These are phyloP conservation scores for Choloepus didactylus DNA, from an alignment of 2,797 vertebrate species.

Conservation along the genomic window DNA sequence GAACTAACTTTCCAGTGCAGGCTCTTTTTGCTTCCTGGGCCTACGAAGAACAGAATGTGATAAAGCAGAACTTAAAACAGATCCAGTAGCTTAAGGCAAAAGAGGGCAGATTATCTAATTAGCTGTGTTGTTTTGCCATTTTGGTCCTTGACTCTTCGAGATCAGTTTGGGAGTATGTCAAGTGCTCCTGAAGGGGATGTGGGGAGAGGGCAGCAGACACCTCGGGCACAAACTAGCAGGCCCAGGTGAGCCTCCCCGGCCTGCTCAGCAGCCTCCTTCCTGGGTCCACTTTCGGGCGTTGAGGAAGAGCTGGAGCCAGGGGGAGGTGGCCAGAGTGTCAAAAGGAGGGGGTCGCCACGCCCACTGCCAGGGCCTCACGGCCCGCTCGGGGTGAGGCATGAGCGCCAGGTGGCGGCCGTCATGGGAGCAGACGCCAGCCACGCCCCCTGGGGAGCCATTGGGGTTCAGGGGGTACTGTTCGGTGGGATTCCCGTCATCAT, in stretches of 20 bases:
- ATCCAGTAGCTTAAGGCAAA: neutral
- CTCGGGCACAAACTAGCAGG: neutral
- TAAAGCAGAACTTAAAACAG: neutral
- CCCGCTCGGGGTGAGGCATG: slow-evolving; percentile 97
- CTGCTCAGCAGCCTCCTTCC: slow-evolving; percentile 59
- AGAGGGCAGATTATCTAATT: neutral
- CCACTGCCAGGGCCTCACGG: slow-evolving; percentile 95
- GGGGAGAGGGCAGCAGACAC: neutral
- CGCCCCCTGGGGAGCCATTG: slow-evolving; percentile 92
- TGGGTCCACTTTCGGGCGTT: slow-evolving; percentile 93
- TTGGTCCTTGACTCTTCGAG: slow-evolving; percentile 26
- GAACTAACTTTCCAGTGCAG: neutral
- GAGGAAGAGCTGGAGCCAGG: slow-evolving; percentile 94
- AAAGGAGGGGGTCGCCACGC: slow-evolving; percentile 91
- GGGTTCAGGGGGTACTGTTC: slow-evolving; percentile 94
- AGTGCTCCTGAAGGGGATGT: neutral
- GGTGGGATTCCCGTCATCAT: slow-evolving; percentile 92
- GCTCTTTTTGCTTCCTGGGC: neutral
- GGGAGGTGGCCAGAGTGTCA: slow-evolving; percentile 87
- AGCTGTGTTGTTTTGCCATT: neutral
- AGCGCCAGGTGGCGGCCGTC: slow-evolving; percentile 95
- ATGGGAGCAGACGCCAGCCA: slow-evolving; percentile 92
- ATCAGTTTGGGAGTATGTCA: neutral
- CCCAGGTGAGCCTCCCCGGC: fast-evolving
- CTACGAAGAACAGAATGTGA: neutral